Evolutionary conservation across 1,140 invertebrate genomes (phyloP).

Genomic region (Papilio aristodemus): DNA sequence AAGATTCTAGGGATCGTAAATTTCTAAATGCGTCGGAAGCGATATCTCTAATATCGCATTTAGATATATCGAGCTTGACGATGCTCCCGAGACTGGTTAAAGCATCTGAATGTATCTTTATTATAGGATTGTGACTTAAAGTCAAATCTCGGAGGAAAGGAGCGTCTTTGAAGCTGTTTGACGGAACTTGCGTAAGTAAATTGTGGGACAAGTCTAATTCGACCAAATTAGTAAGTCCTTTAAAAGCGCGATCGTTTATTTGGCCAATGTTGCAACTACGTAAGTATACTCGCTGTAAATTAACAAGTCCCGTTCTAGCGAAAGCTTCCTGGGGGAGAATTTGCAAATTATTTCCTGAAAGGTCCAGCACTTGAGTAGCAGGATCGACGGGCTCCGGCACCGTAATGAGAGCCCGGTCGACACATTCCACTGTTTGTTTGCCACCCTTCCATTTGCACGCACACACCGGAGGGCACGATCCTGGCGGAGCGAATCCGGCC

Average conservation of each 20-base stretch:
- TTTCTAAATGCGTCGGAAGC: constrained; percentile 89
- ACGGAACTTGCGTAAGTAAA: constrained; percentile 88
- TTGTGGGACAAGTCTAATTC: constrained; percentile 94
- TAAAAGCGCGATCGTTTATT: constrained; percentile 91
- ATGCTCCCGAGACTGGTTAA: constrained; percentile 88
- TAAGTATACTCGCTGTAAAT: constrained; percentile 92
- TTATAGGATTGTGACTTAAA: constrained; percentile 89
- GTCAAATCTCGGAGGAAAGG: constrained; percentile 90
- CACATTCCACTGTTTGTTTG: constrained; percentile 94
- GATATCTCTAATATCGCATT: constrained; percentile 89
- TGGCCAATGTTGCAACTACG: constrained; percentile 90
- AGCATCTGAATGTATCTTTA: constrained; percentile 87
- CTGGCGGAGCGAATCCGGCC: constrained; percentile 68
- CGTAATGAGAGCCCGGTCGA: constrained; percentile 88
- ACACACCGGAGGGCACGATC: constrained; percentile 88
- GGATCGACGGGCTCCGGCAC: constrained; percentile 91
- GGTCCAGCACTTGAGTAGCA: constrained; percentile 93
- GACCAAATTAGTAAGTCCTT: constrained; percentile 91
- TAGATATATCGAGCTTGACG: constrained; percentile 91
- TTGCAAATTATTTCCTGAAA: constrained; percentile 92
- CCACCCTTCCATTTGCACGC: constrained; percentile 95
- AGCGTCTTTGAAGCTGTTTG: constrained; percentile 87
- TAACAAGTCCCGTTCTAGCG: constrained; percentile 87
- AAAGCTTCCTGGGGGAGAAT: constrained; percentile 91
- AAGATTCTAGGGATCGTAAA: constrained; percentile 87